Conservation (phyloP, 2,888 invertebrate species). For the Drosophila eohydei region DNA sequence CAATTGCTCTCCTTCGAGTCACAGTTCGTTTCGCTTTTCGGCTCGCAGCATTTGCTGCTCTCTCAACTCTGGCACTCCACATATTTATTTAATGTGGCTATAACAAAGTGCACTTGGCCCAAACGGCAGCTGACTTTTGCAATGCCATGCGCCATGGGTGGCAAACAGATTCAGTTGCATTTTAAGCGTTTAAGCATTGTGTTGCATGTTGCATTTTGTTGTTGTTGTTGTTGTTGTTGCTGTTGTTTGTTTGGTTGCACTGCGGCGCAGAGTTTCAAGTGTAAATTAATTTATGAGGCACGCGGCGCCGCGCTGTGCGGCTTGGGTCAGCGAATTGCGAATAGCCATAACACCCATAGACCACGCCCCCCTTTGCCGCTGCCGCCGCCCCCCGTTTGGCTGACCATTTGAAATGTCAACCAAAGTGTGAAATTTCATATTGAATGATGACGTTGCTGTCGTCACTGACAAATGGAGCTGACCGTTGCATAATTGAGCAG, state of each 20-base stretch:
- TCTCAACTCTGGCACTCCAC: neutral
- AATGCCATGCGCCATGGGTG: conserved; percentile 59
- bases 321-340: conserved; percentile 38
- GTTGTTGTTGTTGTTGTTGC: conserved; percentile 23
- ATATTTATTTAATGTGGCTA: conserved; percentile 58
- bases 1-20: neutral
- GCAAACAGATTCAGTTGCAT: conserved; percentile 55
- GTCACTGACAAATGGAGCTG: conserved; percentile 66
- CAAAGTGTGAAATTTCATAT: conserved; percentile 78
- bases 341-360: conserved; percentile 12
- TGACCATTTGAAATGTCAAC: conserved; percentile 65
- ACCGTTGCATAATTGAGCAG: conserved; percentile 64
- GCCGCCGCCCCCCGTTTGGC: neutral
- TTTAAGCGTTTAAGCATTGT: conserved; percentile 54
- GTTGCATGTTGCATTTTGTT: conserved; percentile 26
- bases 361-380: neutral
- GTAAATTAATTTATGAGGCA: conserved; percentile 80
- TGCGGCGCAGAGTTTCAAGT: conserved; percentile 70
- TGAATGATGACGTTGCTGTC: conserved; percentile 54
- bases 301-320: conserved; percentile 66
- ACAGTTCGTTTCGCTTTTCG: conserved; percentile 6
- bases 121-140: conserved; percentile 41
- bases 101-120: conserved; percentile 60
- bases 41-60: conserved; percentile 4
- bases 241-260: conserved; percentile 45